phyloP scores from a whole-genome alignment of 2,113 vertebrate species.

The Hippocampus barbouri region DNA sequence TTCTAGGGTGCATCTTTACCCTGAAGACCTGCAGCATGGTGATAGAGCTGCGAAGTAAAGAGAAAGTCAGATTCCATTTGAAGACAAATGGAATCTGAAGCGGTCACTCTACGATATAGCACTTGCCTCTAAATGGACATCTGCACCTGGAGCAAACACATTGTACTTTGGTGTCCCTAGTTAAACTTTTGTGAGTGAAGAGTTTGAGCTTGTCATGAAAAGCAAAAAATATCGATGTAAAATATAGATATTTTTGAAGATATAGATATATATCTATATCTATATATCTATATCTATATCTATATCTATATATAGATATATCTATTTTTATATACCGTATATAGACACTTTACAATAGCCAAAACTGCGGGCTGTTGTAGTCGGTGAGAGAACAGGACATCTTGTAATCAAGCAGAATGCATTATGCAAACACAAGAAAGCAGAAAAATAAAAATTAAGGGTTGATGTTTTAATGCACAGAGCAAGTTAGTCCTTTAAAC shows the following conservation, averaged over 20 bases:
- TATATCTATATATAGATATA: no score
- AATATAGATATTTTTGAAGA: no score
- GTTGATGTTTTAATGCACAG: not conserved
- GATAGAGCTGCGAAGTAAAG: not conserved
- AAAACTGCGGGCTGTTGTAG: no score
- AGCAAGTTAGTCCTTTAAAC: not conserved
- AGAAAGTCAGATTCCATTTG: not conserved
- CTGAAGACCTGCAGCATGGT: not conserved
- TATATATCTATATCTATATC: no score
- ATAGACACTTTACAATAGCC: no score
- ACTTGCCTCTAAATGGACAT: not conserved
- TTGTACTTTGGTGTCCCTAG: not conserved
- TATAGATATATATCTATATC: no score
- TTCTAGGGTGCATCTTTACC: not conserved
- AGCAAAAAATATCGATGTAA: no score
- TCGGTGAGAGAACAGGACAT: no score
- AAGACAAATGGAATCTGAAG: not conserved
- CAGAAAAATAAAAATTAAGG: not conserved
- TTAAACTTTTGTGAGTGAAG: not conserved
- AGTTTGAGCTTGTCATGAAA: not conserved
- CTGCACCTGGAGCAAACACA: not conserved
- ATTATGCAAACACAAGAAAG: slow-evolving; percentile 1
- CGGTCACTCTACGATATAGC: not conserved
- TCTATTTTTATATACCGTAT: no score
- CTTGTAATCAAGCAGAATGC: not conserved